Evolutionary conservation across 2,797 vertebrate species (phyloP).

Genomic region (Cyprinodon diabolis): DNA sequence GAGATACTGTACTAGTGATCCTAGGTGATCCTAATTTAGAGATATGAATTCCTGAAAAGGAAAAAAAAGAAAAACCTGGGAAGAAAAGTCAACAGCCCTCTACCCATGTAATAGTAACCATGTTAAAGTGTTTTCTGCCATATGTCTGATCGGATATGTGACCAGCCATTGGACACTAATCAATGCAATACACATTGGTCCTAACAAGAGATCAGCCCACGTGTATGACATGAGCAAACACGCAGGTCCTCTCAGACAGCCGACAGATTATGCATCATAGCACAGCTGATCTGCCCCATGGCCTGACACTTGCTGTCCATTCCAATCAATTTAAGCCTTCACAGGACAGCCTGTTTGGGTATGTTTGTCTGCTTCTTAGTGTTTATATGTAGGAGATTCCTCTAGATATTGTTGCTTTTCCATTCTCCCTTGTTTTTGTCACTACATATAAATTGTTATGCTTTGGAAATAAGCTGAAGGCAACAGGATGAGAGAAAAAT

Average conservation of each 20-base stretch:
- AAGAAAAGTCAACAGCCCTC: background rate
- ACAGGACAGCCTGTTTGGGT: conserved; percentile 32
- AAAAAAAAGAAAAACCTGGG: background rate
- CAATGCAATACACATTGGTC: conserved; percentile 66
- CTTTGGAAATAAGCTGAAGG: conserved; percentile 42
- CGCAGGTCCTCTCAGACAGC: conserved; percentile 55
- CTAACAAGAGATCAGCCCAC: conserved; percentile 50
- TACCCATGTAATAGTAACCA: conserved; percentile 18
- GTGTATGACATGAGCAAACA: conserved; percentile 43
- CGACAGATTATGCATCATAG: conserved; percentile 71
- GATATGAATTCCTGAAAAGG: too few relatives aligned
- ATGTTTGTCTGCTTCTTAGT: conserved; percentile 43
- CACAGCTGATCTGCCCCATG: conserved; percentile 74
- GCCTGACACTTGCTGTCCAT: conserved; percentile 75
- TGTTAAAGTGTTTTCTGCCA: conserved; percentile 14
- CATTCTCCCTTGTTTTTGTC: conserved; percentile 55
- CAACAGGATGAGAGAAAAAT: conserved; percentile 39
- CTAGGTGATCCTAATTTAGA: too few relatives aligned
- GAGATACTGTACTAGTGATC: too few relatives aligned
- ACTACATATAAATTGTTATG: conserved; percentile 51
- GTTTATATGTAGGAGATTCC: conserved; percentile 54
- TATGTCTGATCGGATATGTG: conserved; percentile 47
- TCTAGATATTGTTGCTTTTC: conserved; percentile 40
- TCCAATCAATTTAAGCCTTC: conserved; percentile 58
- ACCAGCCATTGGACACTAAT: conserved; percentile 58